These are phyloP conservation scores for Tinamus guttatus DNA, from an alignment of 2,113 vertebrate genomes.

Conservation along the genomic window DNA sequence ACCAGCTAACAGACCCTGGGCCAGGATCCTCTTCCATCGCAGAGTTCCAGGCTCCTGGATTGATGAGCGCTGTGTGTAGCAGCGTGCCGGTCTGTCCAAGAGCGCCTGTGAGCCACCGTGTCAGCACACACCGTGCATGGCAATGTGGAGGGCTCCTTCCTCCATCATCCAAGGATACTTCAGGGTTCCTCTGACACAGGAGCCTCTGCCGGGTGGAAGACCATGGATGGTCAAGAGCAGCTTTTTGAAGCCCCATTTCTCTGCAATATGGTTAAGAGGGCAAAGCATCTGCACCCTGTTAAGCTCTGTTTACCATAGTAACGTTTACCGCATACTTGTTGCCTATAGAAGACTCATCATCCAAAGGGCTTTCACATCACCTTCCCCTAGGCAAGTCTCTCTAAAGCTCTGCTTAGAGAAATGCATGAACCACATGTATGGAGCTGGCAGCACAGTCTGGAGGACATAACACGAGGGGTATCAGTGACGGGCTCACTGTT, in stretches of 20 bases:
- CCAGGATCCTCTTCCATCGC: not conserved
- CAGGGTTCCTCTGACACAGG: not conserved
- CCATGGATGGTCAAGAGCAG: rapidly evolving
- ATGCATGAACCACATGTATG: not conserved
- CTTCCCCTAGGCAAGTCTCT: not conserved
- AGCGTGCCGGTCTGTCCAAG: not conserved
- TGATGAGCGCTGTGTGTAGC: not conserved
- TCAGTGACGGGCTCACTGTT: rapidly evolving
- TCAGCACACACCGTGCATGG: not conserved
- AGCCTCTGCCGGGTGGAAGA: not conserved
- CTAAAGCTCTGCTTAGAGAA: not conserved
- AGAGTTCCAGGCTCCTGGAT: not conserved
- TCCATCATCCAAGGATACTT: not conserved
- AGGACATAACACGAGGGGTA: not conserved
- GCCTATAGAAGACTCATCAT: not conserved
- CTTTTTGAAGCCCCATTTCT: not conserved
- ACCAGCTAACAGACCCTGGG: not conserved
- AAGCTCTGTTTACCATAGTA: not conserved
- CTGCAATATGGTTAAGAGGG: not conserved
- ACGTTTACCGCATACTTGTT: rapidly evolving
- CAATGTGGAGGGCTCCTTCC: not conserved
- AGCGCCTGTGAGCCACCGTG: not conserved
- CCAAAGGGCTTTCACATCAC: not conserved
- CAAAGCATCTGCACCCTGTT: not conserved
- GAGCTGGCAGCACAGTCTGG: not conserved